Evolutionary conservation across 2,888 invertebrate genomes (phyloP), one percentile per base, ranked within the genome.

Genomic region (Amphipyra tragopoginis): DNA sequence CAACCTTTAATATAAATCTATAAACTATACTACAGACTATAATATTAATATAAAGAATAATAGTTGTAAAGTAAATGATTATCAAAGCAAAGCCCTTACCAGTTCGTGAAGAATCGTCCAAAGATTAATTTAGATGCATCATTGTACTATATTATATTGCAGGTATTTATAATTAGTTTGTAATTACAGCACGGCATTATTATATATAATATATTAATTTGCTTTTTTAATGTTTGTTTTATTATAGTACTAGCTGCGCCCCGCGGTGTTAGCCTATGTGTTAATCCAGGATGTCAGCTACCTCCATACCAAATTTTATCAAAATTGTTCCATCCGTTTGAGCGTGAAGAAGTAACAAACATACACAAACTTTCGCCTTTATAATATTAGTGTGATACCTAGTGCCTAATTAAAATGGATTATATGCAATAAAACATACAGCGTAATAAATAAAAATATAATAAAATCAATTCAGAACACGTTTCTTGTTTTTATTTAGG

Each of bases 101-200:
- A 93, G 94, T 93, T 93, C 79, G 78, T 84, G 77, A 87, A 86
- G 81, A 82, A 82, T 89, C 94, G 93, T 93, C 94, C 94, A 93
- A 90, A 89, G 86, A 88, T 90, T 87, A 83, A 82, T 87, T 89
- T 86, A 85, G 72, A 82, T 75, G 79, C 80, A 80, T 78, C 82
- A 81, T 81, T 85, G 74, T 84, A 84, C 72, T 75, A 80, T 74
- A 78, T 79, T 84, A 40, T 79, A 83, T 83, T 84, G 79, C 82
- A 79, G 77, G 57, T 82, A 82, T 75, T 62, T 51, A 75, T 70
- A 82, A 81, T 88, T 84, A 78, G 76, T 86, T 84, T 67, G 61
- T 86, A 82, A 80, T 63, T 52, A 72, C 75, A 76, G 82, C 87
- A 88, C 85, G 85, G 79, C 82, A 86, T 79, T 86, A 74, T 84